phyloP scores from a whole-genome alignment of 2,888 invertebrate species.

The Acronicta alni region DNA sequence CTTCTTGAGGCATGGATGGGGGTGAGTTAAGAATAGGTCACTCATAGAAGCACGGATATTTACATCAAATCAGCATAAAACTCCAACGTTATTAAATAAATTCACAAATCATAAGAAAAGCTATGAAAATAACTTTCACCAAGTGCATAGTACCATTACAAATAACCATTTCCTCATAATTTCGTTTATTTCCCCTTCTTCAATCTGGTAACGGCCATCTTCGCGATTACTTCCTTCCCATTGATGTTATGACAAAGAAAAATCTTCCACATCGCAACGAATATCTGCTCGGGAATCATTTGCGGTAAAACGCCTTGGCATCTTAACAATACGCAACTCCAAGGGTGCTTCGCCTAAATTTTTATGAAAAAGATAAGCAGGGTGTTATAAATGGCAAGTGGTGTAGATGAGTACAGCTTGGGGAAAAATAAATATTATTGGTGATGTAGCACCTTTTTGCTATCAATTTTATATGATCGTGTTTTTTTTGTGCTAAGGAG shows the following conservation, averaged over 20 bases:
- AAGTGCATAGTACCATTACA: slow-evolving; percentile 38
- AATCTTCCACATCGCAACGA: slow-evolving; percentile 29
- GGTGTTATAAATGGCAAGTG: slow-evolving; percentile 63
- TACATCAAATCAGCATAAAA: neutral
- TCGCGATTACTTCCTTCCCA: slow-evolving; percentile 47
- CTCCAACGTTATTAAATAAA: neutral
- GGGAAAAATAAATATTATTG: slow-evolving; percentile 73
- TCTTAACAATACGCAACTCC: slow-evolving; percentile 35
- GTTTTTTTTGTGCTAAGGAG: slow-evolving; percentile 31
- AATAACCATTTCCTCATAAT: slow-evolving; percentile 31
- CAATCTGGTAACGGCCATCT: slow-evolving; percentile 43
- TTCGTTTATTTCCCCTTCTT: slow-evolving; percentile 40
- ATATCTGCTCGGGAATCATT: slow-evolving; percentile 30
- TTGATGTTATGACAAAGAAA: slow-evolving; percentile 46
- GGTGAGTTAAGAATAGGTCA: no score
- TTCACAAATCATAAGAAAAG: slow-evolving; percentile 4
- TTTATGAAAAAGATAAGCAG: slow-evolving; percentile 62
- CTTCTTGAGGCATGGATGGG: no score
- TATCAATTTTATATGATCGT: slow-evolving; percentile 32
- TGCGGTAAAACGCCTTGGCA: slow-evolving; percentile 43
- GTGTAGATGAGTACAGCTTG: slow-evolving; percentile 59
- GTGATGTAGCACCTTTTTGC: slow-evolving; percentile 39
- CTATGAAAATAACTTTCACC: slow-evolving; percentile 22
- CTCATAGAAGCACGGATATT: no score
- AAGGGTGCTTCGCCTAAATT: slow-evolving; percentile 35